Percentiles rank a stretch among this genome's conserved stretches.
Conservation (phyloP, 2,797 vertebrate genomes). For the Myripristis murdjan region DNA sequence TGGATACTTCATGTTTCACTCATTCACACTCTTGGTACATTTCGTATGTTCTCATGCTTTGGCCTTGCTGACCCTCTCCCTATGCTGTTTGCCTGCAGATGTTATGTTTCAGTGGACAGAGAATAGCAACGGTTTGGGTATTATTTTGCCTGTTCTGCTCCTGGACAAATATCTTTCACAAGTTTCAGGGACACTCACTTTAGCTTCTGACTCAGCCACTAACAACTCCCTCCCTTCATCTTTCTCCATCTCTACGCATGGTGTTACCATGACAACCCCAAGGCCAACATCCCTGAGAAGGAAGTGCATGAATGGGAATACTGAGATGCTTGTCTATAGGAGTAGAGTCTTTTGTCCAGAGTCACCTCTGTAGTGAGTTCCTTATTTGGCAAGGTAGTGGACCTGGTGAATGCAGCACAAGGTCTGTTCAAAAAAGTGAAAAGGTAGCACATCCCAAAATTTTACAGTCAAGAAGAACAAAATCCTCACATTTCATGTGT, state of each 20-base stretch:
- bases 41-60: constrained; percentile 26
- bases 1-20: constrained; percentile 46
- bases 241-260: constrained; percentile 37
- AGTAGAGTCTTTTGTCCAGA: constrained; percentile 39
- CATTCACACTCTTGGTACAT: constrained; percentile 13
- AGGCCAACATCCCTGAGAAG: constrained; percentile 71
- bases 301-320: constrained; percentile 50
- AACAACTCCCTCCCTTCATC: constrained; percentile 36
- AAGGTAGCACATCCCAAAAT: too few relatives aligned
- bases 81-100: constrained; percentile 64
- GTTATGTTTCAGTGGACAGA: constrained; percentile 44
- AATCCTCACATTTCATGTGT: too few relatives aligned
- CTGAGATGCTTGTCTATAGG: constrained; percentile 18
- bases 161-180: constrained; percentile 72
- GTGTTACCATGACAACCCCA: constrained; percentile 81
- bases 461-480: too few relatives aligned
- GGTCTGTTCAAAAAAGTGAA: too few relatives aligned
- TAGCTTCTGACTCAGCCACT: constrained; percentile 71
- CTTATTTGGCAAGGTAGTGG: constrained; percentile 7
- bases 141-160: constrained; percentile 62
- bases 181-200: constrained; percentile 84
- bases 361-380: constrained; percentile 27
- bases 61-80: constrained; percentile 55
- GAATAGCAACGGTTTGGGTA: constrained; percentile 40
- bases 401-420: constrained; percentile 22